These are phyloP conservation scores for Pocillopora grandis DNA, from an alignment of 92 coral and sea anemone species.

Conservation along the genomic window DNA sequence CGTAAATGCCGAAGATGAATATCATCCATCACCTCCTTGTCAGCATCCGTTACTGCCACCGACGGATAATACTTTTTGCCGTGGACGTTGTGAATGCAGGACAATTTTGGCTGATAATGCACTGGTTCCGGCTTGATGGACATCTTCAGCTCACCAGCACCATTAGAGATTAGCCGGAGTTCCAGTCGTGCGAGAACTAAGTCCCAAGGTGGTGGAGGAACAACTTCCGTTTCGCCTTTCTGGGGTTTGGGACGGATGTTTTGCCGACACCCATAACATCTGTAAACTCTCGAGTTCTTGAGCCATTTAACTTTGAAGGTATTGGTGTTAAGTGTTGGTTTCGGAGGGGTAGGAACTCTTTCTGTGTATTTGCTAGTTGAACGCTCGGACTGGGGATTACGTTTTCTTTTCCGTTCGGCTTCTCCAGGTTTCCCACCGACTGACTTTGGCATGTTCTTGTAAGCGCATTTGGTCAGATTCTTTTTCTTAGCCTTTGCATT, in stretches of 20 bases:
- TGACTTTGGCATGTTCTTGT: constrained; percentile 29
- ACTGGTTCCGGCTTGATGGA: constrained; percentile 39
- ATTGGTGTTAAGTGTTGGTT: constrained; percentile 20
- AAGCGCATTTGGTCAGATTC: constrained; percentile 39
- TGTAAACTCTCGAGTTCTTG: constrained; percentile 25
- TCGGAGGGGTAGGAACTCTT: constrained; percentile 23
- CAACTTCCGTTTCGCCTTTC: constrained; percentile 32
- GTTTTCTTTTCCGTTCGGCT: constrained; percentile 29
- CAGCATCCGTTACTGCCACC: too few species aligned
- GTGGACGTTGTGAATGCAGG: too few species aligned
- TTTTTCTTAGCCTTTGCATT: not conserved
- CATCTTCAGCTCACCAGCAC: constrained; percentile 34
- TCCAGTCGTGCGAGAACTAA: not conserved
- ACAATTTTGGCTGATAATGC: too few species aligned
- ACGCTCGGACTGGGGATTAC: not conserved
- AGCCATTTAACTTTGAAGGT: constrained; percentile 59
- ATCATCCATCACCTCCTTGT: too few species aligned
- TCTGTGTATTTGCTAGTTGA: constrained; percentile 20
- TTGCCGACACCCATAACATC: constrained; percentile 45
- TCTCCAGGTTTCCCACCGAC: constrained; percentile 59
- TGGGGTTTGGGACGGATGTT: constrained; percentile 52
- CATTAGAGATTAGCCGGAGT: constrained; percentile 42
- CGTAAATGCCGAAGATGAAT: too few species aligned
- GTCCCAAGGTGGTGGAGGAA: constrained; percentile 65
- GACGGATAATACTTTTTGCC: too few species aligned